Conservation (phyloP, 2,888 invertebrate species). For the Phorcus lineatus region DNA sequence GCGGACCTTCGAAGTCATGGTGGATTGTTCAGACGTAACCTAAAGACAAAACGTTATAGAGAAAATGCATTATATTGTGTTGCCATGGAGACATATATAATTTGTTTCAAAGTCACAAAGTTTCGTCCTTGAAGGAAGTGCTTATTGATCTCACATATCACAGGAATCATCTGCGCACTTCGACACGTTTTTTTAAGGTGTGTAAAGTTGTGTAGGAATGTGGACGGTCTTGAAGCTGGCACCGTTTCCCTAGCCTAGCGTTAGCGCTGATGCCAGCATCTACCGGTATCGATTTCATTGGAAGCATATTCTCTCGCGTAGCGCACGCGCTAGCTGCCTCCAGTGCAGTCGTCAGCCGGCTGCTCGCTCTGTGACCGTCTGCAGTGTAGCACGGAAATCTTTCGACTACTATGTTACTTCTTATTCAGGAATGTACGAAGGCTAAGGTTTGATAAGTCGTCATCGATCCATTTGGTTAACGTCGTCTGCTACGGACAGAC, state of each 20-base stretch:
- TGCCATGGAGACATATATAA: no score
- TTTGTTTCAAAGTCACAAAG: no score
- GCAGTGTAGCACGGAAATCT: slow-evolving; percentile 33
- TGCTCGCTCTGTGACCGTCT: slow-evolving; percentile 35
- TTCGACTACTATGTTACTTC: slow-evolving; percentile 32
- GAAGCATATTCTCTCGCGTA: neutral
- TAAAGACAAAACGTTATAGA: no score
- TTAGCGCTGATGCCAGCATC: neutral
- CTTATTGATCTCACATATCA: neutral
- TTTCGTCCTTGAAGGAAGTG: neutral
- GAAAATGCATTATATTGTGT: no score
- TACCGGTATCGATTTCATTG: neutral
- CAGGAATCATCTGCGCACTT: neutral
- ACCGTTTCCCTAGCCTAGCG: neutral
- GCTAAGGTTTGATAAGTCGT: slow-evolving; percentile 9
- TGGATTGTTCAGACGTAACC: no score
- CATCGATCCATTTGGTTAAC: slow-evolving; percentile 27
- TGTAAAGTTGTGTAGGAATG: slow-evolving; percentile 1
- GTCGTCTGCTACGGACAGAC: slow-evolving; percentile 6
- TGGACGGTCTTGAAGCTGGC: neutral
- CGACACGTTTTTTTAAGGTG: neutral
- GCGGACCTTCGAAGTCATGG: no score
- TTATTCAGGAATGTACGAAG: slow-evolving; percentile 28
- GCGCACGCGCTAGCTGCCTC: neutral
- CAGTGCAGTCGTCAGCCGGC: slow-evolving; percentile 29